A percentile compares a stretch with the other conserved stretches of the same genome.
Conservation (phyloP, 64 coral and sea anemone genomes). For the Montipora capricornis region DNA sequence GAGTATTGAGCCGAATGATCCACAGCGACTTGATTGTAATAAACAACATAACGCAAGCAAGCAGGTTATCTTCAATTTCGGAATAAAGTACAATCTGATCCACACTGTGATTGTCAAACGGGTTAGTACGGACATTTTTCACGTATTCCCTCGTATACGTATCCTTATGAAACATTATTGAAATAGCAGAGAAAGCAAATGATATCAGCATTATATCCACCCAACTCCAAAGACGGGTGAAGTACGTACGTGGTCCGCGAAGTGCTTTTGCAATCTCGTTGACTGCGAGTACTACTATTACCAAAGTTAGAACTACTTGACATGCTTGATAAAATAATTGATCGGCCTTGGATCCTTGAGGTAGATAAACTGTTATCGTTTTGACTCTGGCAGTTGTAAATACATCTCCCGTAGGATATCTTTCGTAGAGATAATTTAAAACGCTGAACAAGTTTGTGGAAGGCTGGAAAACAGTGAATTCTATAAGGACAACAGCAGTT, state of each 20-base stretch:
- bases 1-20: slow-evolving; percentile 65
- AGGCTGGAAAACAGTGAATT: slow-evolving; percentile 77
- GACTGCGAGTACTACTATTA: slow-evolving; percentile 38
- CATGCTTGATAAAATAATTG: slow-evolving; percentile 62
- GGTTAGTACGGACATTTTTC: slow-evolving; percentile 51
- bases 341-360: slow-evolving; percentile 25
- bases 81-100: slow-evolving; percentile 73
- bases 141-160: slow-evolving; percentile 48
- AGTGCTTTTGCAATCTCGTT: slow-evolving; percentile 51
- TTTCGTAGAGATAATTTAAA: slow-evolving; percentile 70
- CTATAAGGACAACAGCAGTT: slow-evolving; percentile 62
- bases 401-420: slow-evolving; percentile 43
- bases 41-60: slow-evolving; percentile 70
- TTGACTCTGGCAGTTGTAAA: slow-evolving; percentile 35
- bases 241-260: slow-evolving; percentile 37
- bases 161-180: slow-evolving; percentile 68
- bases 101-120: slow-evolving; percentile 64
- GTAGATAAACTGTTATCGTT: slow-evolving; percentile 59
- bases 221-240: slow-evolving; percentile 72
- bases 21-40: slow-evolving; percentile 62
- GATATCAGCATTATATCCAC: slow-evolving; percentile 55
- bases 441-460: slow-evolving; percentile 57
- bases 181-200: slow-evolving; percentile 21
- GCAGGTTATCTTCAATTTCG: slow-evolving; percentile 61
- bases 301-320: slow-evolving; percentile 60